Base-by-base conservation (phyloP, 2,888 invertebrate species). In the Meghimatium bilineatum region DNA sequence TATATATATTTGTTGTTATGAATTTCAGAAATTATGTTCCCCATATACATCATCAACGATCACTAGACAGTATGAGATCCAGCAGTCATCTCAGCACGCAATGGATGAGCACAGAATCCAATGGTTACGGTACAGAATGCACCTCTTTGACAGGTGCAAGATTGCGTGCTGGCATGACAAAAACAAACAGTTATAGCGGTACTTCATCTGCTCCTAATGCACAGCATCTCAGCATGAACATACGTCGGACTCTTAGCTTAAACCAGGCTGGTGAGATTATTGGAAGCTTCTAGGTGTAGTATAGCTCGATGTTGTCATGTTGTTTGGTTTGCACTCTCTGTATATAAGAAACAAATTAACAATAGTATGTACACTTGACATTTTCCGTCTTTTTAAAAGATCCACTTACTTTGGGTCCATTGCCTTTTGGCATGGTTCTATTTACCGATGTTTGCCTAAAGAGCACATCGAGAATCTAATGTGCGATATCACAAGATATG, bases 131-230 rank as follows among this genome's bases (percentile, higher is more conserved):
- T 44, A 91, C 91, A 84, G 95, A 95, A 77, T 93, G 89, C 56
- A 90, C 90, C 8, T 69, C 75, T 17, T 75, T 76, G 26, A 84
- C 82, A 36, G 78, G 78, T 44, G 76, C 71, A 20, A 44, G 75
- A n/a, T 69, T 76, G 76, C 75, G 82, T 34, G 77, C 84, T 72
- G 49, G 71, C 71, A 85, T 87, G 72, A 96, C 96, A 75, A 97
- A 97, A 93, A 97, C 97, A 79, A 97, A 97, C 94, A 97, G 97
- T 93, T 98, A 97, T 91, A 97, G 97, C 23, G 97, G 91, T 17
- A 52, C 75, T 12, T 71, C 76, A 38, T 32, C 83, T 49, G n/a
- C 20, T 14, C 26, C 81, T 38, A 52, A 17, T n/a, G 20, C 63
- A 36, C 29, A 69, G 29, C 72, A 74, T 5, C 77, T 63, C n/a